Percentiles rank a stretch among this genome's conserved stretches.
phyloP scores from a whole-genome alignment of 2,888 invertebrate species.

The Melinopterus prodromus region DNA sequence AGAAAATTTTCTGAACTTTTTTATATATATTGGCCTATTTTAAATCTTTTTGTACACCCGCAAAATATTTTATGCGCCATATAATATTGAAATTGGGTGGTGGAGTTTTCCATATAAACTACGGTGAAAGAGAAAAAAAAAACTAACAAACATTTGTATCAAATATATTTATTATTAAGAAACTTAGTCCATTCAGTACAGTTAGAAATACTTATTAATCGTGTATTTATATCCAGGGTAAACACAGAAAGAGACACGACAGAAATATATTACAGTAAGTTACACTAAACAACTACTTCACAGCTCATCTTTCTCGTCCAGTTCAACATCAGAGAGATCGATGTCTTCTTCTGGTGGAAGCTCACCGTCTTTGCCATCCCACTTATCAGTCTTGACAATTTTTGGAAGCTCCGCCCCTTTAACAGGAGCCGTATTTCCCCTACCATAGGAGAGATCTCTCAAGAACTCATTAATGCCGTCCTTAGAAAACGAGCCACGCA shows the following conservation, averaged over 20 bases:
- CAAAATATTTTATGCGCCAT: no score
- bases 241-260: constrained; percentile 15
- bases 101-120: neutral
- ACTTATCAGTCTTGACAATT: constrained; percentile 73
- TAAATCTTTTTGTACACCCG: no score
- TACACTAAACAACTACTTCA: constrained; percentile 56
- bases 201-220: neutral
- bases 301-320: constrained; percentile 83
- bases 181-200: constrained; percentile 4
- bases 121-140: neutral
- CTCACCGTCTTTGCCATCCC: constrained; percentile 96
- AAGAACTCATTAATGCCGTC: constrained; percentile 97
- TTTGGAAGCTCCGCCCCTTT: constrained; percentile 84
- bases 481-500: constrained; percentile 93
- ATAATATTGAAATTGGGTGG: no score
- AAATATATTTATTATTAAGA: neutral
- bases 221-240: constrained; percentile 10
- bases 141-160: neutral
- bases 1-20: no score
- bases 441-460: constrained; percentile 88
- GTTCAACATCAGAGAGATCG: constrained; percentile 88
- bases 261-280: neutral
- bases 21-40: no score
- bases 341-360: constrained; percentile 88
- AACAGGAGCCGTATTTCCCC: constrained; percentile 88